Conservation (phyloP, 2,113 vertebrate genomes). For the Aspidoscelis tigris region DNA sequence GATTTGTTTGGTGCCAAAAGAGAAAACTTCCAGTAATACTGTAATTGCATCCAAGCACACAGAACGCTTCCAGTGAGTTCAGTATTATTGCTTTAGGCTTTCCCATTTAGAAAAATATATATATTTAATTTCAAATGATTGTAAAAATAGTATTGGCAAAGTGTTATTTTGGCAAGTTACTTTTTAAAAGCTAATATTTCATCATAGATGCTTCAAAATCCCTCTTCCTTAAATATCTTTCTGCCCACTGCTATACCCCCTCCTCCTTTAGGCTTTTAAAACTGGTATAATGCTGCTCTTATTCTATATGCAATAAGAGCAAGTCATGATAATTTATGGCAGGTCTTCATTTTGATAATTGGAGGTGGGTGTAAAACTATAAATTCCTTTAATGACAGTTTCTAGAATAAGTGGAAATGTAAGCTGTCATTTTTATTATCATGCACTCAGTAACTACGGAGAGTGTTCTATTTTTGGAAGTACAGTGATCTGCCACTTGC, state of each 20-base stretch:
- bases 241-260: constrained; percentile 60
- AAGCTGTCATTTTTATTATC: constrained; percentile 64
- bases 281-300: constrained; percentile 53
- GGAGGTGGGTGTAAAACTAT: constrained; percentile 57
- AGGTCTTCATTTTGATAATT: constrained; percentile 66
- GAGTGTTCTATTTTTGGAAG: constrained; percentile 51
- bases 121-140: constrained; percentile 45
- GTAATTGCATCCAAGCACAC: constrained; percentile 73
- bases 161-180: constrained; percentile 64
- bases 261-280: constrained; percentile 46
- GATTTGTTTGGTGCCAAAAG: constrained; percentile 74
- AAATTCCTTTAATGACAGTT: constrained; percentile 65
- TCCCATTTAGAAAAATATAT: constrained; percentile 57
- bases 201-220: constrained; percentile 59
- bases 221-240: constrained; percentile 66
- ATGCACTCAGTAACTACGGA: constrained; percentile 64
- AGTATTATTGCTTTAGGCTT: constrained; percentile 61
- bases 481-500: constrained; percentile 28
- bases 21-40: constrained; percentile 78
- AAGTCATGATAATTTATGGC: constrained; percentile 69
- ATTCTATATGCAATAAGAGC: constrained; percentile 63
- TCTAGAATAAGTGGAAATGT: constrained; percentile 68
- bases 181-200: constrained; percentile 65
- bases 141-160: constrained; percentile 48
- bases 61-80: constrained; percentile 74